Evolutionary conservation across 2,797 vertebrate species (phyloP).

Genomic region (Acropternis orthonyx): DNA sequence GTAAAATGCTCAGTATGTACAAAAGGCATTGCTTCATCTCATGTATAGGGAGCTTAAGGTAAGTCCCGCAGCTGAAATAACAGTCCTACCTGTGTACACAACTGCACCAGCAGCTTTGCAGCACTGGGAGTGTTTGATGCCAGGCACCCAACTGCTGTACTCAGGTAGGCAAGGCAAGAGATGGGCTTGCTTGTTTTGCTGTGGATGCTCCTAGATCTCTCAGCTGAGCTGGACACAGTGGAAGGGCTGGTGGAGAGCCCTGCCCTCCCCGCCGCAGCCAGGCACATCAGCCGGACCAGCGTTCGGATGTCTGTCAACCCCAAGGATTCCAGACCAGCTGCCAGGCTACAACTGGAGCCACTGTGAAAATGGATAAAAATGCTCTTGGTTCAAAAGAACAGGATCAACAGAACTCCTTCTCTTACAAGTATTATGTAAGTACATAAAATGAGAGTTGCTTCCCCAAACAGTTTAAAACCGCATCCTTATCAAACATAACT

Average conservation of each 20-base stretch:
- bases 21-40: neutral
- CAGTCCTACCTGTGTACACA: constrained; percentile 89
- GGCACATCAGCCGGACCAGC: constrained; percentile 94
- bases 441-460: neutral
- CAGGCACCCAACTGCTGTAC: constrained; percentile 95
- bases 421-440: neutral
- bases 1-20: neutral
- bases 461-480: neutral
- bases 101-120: constrained; percentile 93
- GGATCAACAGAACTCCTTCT: neutral
- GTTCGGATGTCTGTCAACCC: constrained; percentile 96
- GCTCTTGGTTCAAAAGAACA: neutral
- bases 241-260: constrained; percentile 90
- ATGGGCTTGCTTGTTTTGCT: constrained; percentile 93
- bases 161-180: constrained; percentile 95
- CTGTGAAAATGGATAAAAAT: constrained; percentile 64
- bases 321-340: constrained; percentile 93
- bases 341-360: constrained; percentile 95
- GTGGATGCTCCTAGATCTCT: constrained; percentile 84
- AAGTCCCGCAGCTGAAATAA: neutral
- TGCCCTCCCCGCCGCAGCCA: constrained; percentile 92
- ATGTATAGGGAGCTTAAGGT: neutral
- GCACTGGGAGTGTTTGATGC: constrained; percentile 94
- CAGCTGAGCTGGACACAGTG: constrained; percentile 67
- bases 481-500: neutral